These are phyloP conservation scores for Steromphala cineraria DNA, from an alignment of 2,888 invertebrate species.

Conservation along the genomic window DNA sequence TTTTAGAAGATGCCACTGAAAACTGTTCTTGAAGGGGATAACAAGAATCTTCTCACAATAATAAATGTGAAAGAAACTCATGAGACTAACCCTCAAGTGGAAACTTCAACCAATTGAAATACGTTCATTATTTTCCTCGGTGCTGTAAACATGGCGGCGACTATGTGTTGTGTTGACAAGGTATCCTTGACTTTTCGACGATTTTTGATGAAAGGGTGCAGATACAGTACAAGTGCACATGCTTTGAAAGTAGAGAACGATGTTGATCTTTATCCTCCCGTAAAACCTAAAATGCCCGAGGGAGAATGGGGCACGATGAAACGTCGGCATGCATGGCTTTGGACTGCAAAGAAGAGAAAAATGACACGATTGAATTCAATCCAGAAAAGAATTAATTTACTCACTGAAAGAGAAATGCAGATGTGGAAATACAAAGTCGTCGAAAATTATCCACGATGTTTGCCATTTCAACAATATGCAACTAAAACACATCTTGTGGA, in stretches of 20 bases:
- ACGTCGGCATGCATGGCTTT: constrained; percentile 60
- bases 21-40: too few species aligned
- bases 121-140: not conserved
- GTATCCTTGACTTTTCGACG: not conserved
- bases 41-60: too few species aligned
- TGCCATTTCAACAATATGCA: constrained; percentile 84
- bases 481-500: constrained; percentile 86
- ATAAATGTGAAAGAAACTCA: too few species aligned
- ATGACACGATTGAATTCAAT: constrained; percentile 40
- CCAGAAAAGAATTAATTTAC: constrained; percentile 51
- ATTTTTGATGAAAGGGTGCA: not conserved
- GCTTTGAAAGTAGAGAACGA: constrained; percentile 27
- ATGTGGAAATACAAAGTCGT: constrained; percentile 36
- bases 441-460: constrained; percentile 62
- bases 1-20: too few species aligned
- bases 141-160: constrained; percentile 24
- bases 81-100: too few species aligned
- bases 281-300: constrained; percentile 67
- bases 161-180: not conserved
- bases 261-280: constrained; percentile 60
- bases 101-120: not conserved
- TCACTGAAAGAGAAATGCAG: constrained; percentile 32
- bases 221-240: not conserved
- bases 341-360: constrained; percentile 50
- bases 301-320: constrained; percentile 67